These are phyloP conservation scores for Poecilia latipinna DNA, from an alignment of 2,113 vertebrate species.

Conservation along the genomic window DNA sequence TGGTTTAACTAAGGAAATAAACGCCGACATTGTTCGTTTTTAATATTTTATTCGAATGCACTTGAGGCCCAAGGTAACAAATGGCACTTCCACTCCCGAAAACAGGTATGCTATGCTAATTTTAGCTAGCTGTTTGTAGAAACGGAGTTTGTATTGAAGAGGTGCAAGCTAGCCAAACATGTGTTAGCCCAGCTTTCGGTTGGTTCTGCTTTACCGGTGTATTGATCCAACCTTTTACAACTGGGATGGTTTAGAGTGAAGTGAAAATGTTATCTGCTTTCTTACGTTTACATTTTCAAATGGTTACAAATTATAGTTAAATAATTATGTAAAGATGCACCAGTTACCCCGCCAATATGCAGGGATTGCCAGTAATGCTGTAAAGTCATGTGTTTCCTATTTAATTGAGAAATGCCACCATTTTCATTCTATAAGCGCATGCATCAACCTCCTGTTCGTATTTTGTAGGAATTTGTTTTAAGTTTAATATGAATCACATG, in stretches of 20 bases:
- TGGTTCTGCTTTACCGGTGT: background rate
- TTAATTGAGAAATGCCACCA: too few species aligned
- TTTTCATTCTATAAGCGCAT: too few species aligned
- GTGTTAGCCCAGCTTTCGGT: background rate
- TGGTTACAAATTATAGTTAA: background rate
- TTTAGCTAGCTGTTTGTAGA: background rate
- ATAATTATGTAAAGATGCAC: background rate
- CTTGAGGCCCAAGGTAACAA: conserved; percentile 11
- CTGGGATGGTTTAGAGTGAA: background rate
- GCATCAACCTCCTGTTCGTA: too few species aligned
- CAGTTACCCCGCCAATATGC: background rate
- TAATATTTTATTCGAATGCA: background rate
- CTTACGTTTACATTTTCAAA: background rate
- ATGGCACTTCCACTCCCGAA: conserved; percentile 2
- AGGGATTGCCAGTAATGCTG: too few species aligned
- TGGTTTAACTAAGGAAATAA: background rate
- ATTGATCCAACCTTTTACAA: background rate
- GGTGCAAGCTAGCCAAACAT: background rate
- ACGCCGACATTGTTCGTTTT: background rate
- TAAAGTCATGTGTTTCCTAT: too few species aligned
- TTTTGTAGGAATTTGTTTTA: too few species aligned
- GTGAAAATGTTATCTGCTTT: too few species aligned
- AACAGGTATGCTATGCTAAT: conserved; percentile 64
- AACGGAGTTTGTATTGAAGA: too few species aligned
- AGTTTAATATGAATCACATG: too few species aligned